Percentiles rank a stretch among this genome's conserved stretches.
Conservation (phyloP, 2,797 vertebrate species). For the Lemur catta region DNA sequence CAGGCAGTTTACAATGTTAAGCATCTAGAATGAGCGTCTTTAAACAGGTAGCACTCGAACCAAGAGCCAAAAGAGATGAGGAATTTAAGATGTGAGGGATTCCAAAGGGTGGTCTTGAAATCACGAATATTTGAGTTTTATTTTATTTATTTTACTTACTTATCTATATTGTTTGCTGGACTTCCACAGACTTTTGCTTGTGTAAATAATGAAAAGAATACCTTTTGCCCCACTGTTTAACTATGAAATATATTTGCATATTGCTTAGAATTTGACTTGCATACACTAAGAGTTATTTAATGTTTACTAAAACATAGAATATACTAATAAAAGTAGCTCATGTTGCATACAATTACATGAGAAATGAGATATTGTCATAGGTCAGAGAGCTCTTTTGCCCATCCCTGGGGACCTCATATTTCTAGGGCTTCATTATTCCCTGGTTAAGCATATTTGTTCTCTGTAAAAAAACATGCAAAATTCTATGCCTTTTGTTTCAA, state of each 20-base stretch:
- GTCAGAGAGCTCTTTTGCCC: background rate
- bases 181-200: background rate
- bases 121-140: background rate
- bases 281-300: background rate
- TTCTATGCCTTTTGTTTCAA: background rate
- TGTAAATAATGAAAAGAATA: background rate
- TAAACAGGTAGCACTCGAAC: background rate
- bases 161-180: background rate
- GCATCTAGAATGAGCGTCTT: background rate
- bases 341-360: background rate
- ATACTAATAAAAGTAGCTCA: background rate
- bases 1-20: background rate
- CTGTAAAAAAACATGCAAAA: background rate
- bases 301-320: background rate
- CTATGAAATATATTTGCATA: background rate
- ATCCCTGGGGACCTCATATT: background rate
- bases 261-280: background rate
- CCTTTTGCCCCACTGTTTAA: background rate
- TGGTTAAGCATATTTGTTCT: background rate
- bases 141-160: background rate
- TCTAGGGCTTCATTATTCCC: background rate
- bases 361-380: background rate
- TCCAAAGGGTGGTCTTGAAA: background rate
- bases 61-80: background rate
- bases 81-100: background rate